These are phyloP conservation scores for Samia ricini DNA, from an alignment of 1,140 invertebrate species.

Conservation along the genomic window DNA sequence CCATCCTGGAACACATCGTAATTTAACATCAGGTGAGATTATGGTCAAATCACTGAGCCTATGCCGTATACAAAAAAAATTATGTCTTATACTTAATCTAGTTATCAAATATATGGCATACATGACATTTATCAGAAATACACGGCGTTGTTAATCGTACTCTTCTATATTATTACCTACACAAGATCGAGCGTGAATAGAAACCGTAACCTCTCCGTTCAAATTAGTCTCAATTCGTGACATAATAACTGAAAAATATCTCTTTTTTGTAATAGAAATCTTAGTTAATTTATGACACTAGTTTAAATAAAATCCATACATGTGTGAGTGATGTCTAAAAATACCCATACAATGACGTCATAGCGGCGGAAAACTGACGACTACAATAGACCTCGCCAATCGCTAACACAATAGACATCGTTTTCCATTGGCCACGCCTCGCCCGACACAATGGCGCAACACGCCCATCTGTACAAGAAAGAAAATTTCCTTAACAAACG, in stretches of 20 bases:
- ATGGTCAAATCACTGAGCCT: no score
- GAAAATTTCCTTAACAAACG: constrained; percentile 71
- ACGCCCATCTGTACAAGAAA: constrained; percentile 56
- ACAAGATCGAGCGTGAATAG: no score
- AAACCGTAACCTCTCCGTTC: no score
- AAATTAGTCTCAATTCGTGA: no score
- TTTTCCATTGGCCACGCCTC: constrained; percentile 66
- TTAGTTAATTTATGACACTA: not conserved
- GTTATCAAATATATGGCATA: no score
- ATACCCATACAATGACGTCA: not conserved
- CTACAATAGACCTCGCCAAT: constrained; percentile 67
- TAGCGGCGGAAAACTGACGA: constrained; percentile 1
- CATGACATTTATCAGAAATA: no score
- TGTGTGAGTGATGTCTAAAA: constrained; percentile 1
- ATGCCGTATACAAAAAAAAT: no score
- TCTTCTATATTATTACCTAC: no score
- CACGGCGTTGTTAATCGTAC: no score
- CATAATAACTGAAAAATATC: not conserved
- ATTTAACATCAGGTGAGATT: no score
- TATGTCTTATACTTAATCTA: no score
- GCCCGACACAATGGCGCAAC: constrained; percentile 44
- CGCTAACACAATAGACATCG: constrained; percentile 61
- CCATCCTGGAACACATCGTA: no score
- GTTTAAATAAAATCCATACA: not conserved
- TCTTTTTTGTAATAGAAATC: not conserved